phyloP scores from a whole-genome alignment of 1,140 invertebrate species.

The Galendromus occidentalis region DNA sequence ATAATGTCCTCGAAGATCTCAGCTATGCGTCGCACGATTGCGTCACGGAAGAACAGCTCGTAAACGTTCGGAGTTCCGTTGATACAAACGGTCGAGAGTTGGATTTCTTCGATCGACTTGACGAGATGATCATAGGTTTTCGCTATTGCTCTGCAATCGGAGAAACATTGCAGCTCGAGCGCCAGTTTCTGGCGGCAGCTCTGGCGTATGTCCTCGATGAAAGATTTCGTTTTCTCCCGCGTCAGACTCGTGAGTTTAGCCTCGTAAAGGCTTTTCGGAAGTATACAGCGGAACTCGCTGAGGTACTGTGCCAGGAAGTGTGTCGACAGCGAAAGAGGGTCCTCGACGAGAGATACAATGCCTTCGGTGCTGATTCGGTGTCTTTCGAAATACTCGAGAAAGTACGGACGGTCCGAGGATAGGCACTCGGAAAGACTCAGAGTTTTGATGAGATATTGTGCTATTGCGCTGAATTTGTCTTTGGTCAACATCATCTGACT shows the following conservation, averaged over 20 bases:
- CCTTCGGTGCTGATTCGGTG: not conserved
- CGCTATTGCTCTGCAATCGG: not conserved
- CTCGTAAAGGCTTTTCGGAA: not conserved
- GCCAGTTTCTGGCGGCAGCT: not conserved
- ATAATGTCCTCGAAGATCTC: slow-evolving; percentile 4
- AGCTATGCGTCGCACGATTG: not conserved
- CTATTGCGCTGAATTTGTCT: not conserved
- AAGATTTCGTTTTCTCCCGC: not conserved
- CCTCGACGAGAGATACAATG: not conserved
- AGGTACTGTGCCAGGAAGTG: not conserved
- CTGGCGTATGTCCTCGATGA: not conserved
- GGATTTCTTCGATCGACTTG: not conserved
- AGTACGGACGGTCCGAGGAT: not conserved
- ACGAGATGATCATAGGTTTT: not conserved
- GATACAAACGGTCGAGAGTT: not conserved
- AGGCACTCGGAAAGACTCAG: not conserved
- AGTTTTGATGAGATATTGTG: not conserved
- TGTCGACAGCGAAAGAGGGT: not conserved
- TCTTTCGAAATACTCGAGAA: not conserved
- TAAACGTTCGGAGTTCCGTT: not conserved
- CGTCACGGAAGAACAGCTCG: not conserved
- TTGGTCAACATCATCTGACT: not conserved
- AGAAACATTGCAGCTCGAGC: not conserved
- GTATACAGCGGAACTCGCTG: not conserved
- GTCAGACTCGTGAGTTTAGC: not conserved